These are phyloP conservation scores for Lonchura striata DNA, from an alignment of 2,113 vertebrate genomes.

Conservation along the genomic window DNA sequence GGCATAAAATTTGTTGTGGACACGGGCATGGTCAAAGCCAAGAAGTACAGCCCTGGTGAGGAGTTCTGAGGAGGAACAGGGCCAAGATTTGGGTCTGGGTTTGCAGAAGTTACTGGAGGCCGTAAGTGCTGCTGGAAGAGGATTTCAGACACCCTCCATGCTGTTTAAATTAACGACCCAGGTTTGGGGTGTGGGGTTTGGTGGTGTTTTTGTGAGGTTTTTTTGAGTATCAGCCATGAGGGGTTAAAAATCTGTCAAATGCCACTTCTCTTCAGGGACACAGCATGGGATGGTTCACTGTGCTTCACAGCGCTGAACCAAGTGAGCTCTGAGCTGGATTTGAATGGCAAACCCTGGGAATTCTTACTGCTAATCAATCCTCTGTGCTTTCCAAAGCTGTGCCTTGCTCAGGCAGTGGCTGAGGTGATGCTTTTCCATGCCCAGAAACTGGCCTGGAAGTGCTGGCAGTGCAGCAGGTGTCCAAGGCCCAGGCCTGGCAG, in stretches of 20 bases:
- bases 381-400: neutral
- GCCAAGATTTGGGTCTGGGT: neutral
- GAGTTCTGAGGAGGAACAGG: neutral
- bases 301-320: neutral
- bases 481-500: slow-evolving; percentile 97
- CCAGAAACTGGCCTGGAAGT: slow-evolving; percentile 91
- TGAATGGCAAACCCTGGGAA: neutral
- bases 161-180: neutral
- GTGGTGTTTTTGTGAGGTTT: neutral
- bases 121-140: neutral
- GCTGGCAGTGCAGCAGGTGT: slow-evolving; percentile 90
- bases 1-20: slow-evolving; percentile 95
- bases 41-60: slow-evolving; percentile 93
- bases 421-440: neutral
- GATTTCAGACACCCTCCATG: neutral
- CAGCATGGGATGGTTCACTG: neutral
- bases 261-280: neutral
- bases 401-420: accelerated
- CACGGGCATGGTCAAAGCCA: slow-evolving; percentile 98
- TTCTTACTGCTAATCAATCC: neutral
- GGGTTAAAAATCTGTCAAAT: neutral
- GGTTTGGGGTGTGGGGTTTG: neutral
- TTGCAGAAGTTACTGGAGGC: neutral
- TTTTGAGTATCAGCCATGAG: neutral
- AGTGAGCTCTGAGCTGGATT: neutral